These are phyloP conservation scores for Zaprionus lineosus DNA, from an alignment of 2,888 invertebrate species.

Conservation along the genomic window DNA sequence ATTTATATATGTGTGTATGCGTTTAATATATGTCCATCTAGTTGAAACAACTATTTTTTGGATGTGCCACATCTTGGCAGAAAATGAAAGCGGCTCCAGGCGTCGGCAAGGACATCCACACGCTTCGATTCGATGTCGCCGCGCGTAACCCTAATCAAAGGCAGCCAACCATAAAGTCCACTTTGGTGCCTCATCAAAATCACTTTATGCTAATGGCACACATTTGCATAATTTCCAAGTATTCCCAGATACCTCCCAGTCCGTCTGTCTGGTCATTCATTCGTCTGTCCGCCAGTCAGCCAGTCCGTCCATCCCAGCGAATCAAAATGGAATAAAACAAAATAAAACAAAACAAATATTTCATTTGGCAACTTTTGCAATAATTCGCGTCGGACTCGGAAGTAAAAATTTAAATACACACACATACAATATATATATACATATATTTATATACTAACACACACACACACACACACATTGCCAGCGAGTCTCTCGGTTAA, in stretches of 20 bases:
- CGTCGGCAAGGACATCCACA: not conserved
- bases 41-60: too few species aligned
- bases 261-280: too few species aligned
- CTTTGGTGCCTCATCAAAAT: constrained; percentile 75
- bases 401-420: constrained; percentile 45
- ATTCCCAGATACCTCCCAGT: constrained; percentile 22
- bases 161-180: constrained; percentile 73
- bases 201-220: constrained; percentile 73
- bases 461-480: too few species aligned
- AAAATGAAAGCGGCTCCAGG: too few species aligned
- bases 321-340: not conserved
- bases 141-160: constrained; percentile 70
- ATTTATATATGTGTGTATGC: too few species aligned
- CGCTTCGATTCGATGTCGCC: constrained; percentile 28
- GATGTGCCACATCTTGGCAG: too few species aligned
- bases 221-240: constrained; percentile 71
- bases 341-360: constrained; percentile 34
- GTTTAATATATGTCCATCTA: too few species aligned
- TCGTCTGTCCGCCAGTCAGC: too few species aligned
- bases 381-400: constrained; percentile 34
- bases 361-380: constrained; percentile 56
- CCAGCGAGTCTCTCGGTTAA: constrained; percentile 36
- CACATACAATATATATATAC: constrained; percentile 38
- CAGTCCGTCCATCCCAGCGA: too few species aligned
- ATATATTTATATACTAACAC: constrained; percentile 27